Conservation (phyloP, 2,888 invertebrate species). For the Lepidonotus clava region DNA sequence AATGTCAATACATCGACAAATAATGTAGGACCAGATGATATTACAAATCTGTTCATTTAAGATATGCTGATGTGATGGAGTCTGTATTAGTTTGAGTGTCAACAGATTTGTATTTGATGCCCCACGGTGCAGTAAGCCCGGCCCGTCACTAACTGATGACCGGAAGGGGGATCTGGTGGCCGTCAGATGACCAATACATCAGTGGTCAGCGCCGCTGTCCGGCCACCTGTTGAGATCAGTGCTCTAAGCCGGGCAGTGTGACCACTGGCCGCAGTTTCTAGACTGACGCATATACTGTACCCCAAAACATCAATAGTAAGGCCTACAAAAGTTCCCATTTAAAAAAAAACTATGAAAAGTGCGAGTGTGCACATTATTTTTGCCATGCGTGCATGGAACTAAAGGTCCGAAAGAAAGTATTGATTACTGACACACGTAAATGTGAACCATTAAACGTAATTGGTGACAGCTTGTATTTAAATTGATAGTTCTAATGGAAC, state of each 20-base stretch:
- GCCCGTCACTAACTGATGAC: slow-evolving; percentile 23
- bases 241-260: background rate
- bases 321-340: too few species aligned
- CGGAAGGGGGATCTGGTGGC: background rate
- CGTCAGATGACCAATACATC: background rate
- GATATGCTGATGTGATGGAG: slow-evolving; percentile 52
- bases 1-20: slow-evolving; percentile 43
- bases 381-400: too few species aligned
- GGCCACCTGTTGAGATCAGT: background rate
- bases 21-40: slow-evolving; percentile 18
- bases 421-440: too few species aligned
- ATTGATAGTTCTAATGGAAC: too few species aligned
- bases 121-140: background rate
- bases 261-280: too few species aligned
- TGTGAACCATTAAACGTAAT: too few species aligned
- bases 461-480: too few species aligned
- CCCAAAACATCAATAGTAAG: too few species aligned
- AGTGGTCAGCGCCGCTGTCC: background rate
- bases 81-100: slow-evolving; percentile 26
- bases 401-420: too few species aligned
- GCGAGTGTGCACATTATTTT: too few species aligned
- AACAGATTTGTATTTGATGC: slow-evolving; percentile 50
- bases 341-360: too few species aligned
- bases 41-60: slow-evolving; percentile 52
- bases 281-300: too few species aligned